phyloP scores from a whole-genome alignment of 2,113 vertebrate genomes.

The Eptesicus fuscus region DNA sequence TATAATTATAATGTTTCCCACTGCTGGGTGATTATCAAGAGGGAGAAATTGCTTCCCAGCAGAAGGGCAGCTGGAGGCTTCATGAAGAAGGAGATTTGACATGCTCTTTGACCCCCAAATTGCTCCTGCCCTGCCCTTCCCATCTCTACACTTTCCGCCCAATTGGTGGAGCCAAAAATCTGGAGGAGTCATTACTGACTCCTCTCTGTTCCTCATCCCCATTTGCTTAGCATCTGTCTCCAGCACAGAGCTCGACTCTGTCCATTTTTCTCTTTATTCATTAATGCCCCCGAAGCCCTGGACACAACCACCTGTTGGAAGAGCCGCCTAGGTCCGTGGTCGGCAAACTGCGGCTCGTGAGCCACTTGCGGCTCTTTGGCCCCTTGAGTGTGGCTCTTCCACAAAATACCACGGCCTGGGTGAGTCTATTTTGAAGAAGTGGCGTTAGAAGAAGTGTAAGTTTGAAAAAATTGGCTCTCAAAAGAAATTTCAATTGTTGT shows the following conservation, averaged over 20 bases:
- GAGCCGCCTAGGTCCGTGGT: too few species aligned
- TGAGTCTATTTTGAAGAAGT: too few species aligned
- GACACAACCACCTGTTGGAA: not conserved
- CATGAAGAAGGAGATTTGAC: not conserved
- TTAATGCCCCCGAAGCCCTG: not conserved
- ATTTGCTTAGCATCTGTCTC: not conserved
- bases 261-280: not conserved
- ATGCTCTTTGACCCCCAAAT: not conserved
- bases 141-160: not conserved
- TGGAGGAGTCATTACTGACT: not conserved
- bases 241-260: not conserved
- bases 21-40: not conserved
- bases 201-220: not conserved
- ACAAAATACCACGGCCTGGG: too few species aligned
- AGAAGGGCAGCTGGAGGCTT: not conserved
- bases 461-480: too few species aligned
- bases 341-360: too few species aligned
- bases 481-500: too few species aligned
- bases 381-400: too few species aligned
- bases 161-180: not conserved
- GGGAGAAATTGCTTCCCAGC: not conserved
- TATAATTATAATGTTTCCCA: not conserved
- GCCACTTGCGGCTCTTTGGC: too few species aligned
- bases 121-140: not conserved
- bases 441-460: too few species aligned